Base-by-base conservation (phyloP, 2,113 vertebrate genomes). In the Corythaeola cristata region DNA sequence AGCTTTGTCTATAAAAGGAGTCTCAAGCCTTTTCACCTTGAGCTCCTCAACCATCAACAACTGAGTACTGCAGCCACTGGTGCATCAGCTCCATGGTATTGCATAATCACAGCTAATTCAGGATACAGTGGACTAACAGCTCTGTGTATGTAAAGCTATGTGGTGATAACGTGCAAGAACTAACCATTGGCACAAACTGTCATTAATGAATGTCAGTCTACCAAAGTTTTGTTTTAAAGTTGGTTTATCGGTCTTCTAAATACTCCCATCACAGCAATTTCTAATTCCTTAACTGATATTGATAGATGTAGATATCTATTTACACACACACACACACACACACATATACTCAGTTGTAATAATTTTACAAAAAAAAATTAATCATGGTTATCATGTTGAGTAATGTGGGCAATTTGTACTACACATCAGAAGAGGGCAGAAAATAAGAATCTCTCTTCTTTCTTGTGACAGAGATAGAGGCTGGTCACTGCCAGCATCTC, bases 41-140 rank as follows among this genome's bases (percentile, higher is more conserved):
- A 84, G 14, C 4, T n/a, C 50, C 11, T 63, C 23, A 63, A 1
- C 4, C 10, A 23, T 35, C 2, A 17, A 0, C 24, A 18, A 18
- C 3, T 9, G 11, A 53, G 15, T 49, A 62, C 6, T 83, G 39
- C 45, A 69, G 27, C 7, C 21, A 26, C 13, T 35, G 18, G 13
- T 66, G 28, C 6, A 14, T 21, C 20, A 33, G 49, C 33, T 80
- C 27, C 24, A 14, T 9, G 45, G 5, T 35, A 13, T 37, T 50
- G 12, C 16, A 23, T 19, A 13, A 23, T 37, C 21, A 75, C 37
- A 30, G 39, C 4, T 55, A 56, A 47, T 53, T 75, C 58, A 56
- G 15, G 23, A 15, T 35, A 12, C 3, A 59, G 37, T 4, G 30
- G 23, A 32, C 24, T 62, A 26, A 60, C 15, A 37, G 15, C 33